These are phyloP conservation scores for Montipora cactus DNA, from an alignment of 64 coral and sea anemone species.

Conservation along the genomic window DNA sequence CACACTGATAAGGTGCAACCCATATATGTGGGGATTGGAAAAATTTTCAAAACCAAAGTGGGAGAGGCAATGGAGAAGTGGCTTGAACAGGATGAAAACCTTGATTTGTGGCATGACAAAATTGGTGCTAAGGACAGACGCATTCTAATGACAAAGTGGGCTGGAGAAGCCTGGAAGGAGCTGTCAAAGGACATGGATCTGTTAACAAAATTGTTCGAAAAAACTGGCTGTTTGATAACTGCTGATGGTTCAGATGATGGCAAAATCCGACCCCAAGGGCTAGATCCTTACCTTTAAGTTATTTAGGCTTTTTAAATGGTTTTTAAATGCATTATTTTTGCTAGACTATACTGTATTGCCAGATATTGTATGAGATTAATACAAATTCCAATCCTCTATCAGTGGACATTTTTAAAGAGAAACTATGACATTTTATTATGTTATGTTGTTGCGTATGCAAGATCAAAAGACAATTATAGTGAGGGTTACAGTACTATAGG, in stretches of 20 bases:
- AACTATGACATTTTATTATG: too few relatives aligned
- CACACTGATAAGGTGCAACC: constrained; percentile 37
- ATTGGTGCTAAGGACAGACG: background rate
- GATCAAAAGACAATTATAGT: too few relatives aligned
- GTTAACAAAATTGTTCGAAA: background rate
- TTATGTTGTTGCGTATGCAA: too few relatives aligned
- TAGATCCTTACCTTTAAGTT: background rate
- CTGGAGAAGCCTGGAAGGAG: background rate
- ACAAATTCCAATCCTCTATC: too few relatives aligned
- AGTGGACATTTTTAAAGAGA: too few relatives aligned
- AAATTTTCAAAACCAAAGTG: constrained; percentile 10
- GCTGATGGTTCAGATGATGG: constrained; percentile 16
- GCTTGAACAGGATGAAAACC: background rate
- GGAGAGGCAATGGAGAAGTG: constrained; percentile 46
- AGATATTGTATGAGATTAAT: too few relatives aligned
- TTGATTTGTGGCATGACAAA: too few relatives aligned
- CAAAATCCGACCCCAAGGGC: constrained; percentile 9
- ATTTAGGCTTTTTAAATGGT: background rate
- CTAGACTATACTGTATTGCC: too few relatives aligned
- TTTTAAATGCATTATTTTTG: too few relatives aligned
- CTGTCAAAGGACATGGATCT: background rate
- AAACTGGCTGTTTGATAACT: constrained; percentile 10
- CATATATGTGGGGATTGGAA: constrained; percentile 52
- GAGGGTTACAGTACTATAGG: too few relatives aligned
- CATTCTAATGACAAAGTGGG: background rate